Percentiles rank a stretch among this genome's conserved stretches.
Conservation (phyloP, 2,113 vertebrate genomes). For the Neotoma lepida region DNA sequence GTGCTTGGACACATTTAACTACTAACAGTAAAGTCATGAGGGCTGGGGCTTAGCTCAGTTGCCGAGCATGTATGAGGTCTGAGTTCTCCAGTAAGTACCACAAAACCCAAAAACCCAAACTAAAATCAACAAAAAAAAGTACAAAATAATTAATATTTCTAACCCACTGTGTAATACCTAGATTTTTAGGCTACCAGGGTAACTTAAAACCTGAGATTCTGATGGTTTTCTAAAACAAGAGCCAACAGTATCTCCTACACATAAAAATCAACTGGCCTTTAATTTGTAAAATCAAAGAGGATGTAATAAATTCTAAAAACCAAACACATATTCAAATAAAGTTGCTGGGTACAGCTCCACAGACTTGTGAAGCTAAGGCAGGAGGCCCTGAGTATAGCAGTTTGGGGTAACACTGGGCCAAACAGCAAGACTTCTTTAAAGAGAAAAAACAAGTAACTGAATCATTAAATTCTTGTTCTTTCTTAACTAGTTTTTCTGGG, state of each 20-base stretch:
- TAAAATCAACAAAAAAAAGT: not conserved
- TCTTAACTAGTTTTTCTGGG: constrained; percentile 24
- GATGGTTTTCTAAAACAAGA: constrained; percentile 51
- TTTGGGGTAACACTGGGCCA: not conserved
- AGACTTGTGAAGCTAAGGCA: not conserved
- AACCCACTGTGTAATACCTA: not conserved
- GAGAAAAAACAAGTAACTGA: not conserved
- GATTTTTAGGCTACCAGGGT: not conserved
- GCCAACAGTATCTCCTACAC: constrained; percentile 20
- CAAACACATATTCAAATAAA: constrained; percentile 3
- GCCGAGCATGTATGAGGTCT: not conserved
- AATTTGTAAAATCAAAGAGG: constrained; percentile 23
- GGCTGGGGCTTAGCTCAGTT: not conserved
- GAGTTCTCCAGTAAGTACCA: not conserved
- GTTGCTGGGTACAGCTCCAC: too few species aligned
- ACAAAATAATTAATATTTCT: constrained; percentile 22
- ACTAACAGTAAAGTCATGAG: not conserved
- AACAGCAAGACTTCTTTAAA: not conserved
- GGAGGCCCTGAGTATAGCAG: not conserved
- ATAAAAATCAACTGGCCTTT: constrained; percentile 35
- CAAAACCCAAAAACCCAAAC: not conserved
- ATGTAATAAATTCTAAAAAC: constrained; percentile 30
- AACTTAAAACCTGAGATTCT: constrained; percentile 48
- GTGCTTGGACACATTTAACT: not conserved
- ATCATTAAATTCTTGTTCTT: constrained; percentile 19